phyloP scores from a whole-genome alignment of 2,888 invertebrate genomes.

The Acleris holmiana region DNA sequence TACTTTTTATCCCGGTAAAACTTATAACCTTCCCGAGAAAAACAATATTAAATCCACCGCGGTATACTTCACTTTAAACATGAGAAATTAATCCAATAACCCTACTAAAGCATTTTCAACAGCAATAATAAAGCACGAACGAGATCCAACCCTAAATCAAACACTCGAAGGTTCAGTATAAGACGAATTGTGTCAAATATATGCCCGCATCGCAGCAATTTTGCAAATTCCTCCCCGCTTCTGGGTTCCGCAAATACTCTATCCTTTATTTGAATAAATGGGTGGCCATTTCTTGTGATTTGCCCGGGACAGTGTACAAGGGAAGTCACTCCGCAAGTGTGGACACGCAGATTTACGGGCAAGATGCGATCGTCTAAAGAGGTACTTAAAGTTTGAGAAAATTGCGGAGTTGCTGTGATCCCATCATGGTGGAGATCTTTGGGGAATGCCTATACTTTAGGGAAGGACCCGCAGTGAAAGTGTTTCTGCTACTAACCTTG shows the following conservation, averaged over 20 bases:
- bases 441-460: too few species aligned
- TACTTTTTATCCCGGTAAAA: too few species aligned
- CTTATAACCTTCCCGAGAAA: too few species aligned
- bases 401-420: background rate
- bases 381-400: constrained; percentile 1
- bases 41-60: too few species aligned
- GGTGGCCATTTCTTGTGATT: constrained; percentile 40
- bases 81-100: too few species aligned
- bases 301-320: constrained; percentile 36
- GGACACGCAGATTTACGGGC: constrained; percentile 35
- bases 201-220: constrained; percentile 2
- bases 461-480: too few species aligned
- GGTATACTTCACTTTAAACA: too few species aligned
- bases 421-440: too few species aligned
- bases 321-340: constrained; percentile 36
- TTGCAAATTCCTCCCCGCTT: constrained; percentile 14
- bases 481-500: too few species aligned
- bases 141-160: background rate
- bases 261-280: constrained; percentile 40
- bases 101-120: too few species aligned
- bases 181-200: background rate
- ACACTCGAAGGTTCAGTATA: background rate
- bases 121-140: too few species aligned
- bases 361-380: constrained; percentile 6
- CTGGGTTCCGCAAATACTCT: background rate